phyloP scores from a whole-genome alignment of 2,113 vertebrate genomes.

The Cathartes aura region DNA sequence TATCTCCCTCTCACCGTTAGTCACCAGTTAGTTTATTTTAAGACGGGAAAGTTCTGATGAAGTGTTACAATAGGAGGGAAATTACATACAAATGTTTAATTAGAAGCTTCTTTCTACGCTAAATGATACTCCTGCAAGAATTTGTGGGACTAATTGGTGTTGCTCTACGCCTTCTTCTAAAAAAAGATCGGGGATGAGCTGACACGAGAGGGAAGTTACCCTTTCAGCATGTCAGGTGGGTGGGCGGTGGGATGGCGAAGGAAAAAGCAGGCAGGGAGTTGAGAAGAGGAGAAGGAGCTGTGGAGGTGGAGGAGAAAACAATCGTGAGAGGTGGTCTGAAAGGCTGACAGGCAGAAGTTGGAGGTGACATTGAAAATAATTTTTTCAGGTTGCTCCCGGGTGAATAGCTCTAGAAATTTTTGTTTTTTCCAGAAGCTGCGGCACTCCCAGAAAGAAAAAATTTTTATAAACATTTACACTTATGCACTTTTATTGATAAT shows the following conservation, averaged over 20 bases:
- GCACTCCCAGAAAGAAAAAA: accelerated
- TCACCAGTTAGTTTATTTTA: not conserved
- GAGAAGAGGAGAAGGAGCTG: not conserved
- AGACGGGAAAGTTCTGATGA: not conserved
- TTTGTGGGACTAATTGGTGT: not conserved
- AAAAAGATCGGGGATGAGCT: not conserved
- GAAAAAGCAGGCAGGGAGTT: not conserved
- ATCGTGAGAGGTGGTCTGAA: not conserved
- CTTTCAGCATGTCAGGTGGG: not conserved
- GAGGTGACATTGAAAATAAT: not conserved
- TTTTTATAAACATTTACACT: not conserved
- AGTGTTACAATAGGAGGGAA: not conserved
- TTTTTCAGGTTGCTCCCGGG: not conserved
- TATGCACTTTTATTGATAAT: not conserved
- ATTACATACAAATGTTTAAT: not conserved
- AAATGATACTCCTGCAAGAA: not conserved
- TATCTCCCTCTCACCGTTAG: not conserved
- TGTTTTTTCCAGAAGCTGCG: not conserved
- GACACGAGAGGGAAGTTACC: not conserved
- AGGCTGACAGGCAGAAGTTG: not conserved
- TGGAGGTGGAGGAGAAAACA: not conserved
- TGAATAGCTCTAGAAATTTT: not conserved
- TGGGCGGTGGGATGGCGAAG: not conserved
- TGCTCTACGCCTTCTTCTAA: not conserved
- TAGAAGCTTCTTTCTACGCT: not conserved